Evolutionary conservation across 2,113 vertebrate species (phyloP), one percentile per base, ranked within the genome.

Genomic region (Willisornis vidua): DNA sequence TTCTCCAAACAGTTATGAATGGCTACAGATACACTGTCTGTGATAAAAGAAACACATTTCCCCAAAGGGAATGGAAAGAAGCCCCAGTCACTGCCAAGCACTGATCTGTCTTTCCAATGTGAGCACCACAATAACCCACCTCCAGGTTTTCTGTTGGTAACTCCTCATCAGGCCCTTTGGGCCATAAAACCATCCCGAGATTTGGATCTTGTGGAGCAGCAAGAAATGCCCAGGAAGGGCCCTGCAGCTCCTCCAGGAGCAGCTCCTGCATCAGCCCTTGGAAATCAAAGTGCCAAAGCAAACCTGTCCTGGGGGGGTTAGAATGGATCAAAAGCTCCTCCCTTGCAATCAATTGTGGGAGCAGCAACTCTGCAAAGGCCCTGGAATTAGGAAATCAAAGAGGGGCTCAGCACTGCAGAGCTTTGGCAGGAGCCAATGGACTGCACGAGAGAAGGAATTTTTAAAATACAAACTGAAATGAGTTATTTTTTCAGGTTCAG

Each of bases 1-100:
- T 95, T 92, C 80, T 96, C 81, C 57, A 37, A 94, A 84, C 92
- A 73, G 88, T 94, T 96, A 89, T 94, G 95, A 94, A 97, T 95
- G 79, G 91, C 87, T 86, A 90, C 46, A 95, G 94, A 97, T 95
- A 85, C 54, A 54, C 51, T 37, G 72, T 43, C 61, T 70, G 79
- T 49, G 94, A 97, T 96, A 97, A 95, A 95, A 90, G 84, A 93
- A 96, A 86, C 80, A n/a, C 77, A 92, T 96, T 96, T 94, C 77
- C 90, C 87, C 43, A 25, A 61, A 92, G 85, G 76, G 85, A 73
- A 78, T 49, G 83, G 45, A 71, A 10, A 39, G 37, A 59, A 16
- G 22, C 22, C 4, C 4, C 31, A 86, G 68, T 25, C 58, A 23
- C 26, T 90, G 76, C 77, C 79, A 72, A 89, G 41, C 45, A 46